These are phyloP conservation scores for Channallabes apus DNA, from an alignment of 2,797 vertebrate species.

Conservation along the genomic window DNA sequence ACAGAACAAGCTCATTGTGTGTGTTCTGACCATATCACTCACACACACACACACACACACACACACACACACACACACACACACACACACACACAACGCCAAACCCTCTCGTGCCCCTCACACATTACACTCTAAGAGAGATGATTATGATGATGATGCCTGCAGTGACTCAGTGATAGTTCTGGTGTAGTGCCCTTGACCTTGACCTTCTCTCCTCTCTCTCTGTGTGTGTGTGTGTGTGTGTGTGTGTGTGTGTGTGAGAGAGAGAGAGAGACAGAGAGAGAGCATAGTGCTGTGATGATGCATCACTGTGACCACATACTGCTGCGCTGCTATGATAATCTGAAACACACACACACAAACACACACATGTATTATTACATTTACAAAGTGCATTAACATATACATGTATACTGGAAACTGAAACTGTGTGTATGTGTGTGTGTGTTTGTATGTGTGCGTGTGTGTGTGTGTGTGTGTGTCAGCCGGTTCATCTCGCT, in stretches of 20 bases:
- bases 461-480: slow-evolving; percentile 28
- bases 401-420: neutral
- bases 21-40: too few species aligned
- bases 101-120: too few species aligned
- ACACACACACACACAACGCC: too few species aligned
- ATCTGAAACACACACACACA: neutral
- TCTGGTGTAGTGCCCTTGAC: neutral
- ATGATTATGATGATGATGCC: neutral
- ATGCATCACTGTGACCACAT: neutral
- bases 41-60: too few species aligned
- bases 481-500: slow-evolving; percentile 85
- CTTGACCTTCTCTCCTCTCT: neutral
- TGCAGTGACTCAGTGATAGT: neutral
- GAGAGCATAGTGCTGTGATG: neutral
- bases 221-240: too few species aligned
- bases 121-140: too few species aligned
- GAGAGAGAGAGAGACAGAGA: too few species aligned
- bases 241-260: neutral
- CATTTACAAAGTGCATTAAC: too few species aligned
- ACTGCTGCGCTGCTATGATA: neutral
- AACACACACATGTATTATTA: neutral
- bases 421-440: too few species aligned
- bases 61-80: too few species aligned
- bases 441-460: neutral
- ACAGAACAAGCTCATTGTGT: too few species aligned